Evolutionary conservation across 2,888 invertebrate species (phyloP).

Genomic region (Periphyllus acericola): DNA sequence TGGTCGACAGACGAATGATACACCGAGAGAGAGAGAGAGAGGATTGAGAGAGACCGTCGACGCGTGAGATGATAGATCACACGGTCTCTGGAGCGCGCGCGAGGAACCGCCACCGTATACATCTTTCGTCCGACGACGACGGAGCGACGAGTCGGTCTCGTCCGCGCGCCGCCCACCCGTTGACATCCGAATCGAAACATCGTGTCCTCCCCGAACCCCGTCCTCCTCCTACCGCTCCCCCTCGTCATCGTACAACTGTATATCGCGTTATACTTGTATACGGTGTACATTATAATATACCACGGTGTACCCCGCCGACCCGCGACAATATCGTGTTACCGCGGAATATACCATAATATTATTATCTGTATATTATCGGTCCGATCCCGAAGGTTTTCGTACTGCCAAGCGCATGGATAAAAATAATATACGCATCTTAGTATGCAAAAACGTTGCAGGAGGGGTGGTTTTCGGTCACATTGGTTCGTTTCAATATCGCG

Average conservation of each 20-base stretch:
- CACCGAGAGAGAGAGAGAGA: not conserved
- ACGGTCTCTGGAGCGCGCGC: slow-evolving; percentile 18
- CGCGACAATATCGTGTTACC: not conserved
- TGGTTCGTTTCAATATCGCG: not conserved
- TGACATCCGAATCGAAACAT: slow-evolving; percentile 21
- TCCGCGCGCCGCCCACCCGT: not conserved
- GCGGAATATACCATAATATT: not conserved
- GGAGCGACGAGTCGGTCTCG: too few species aligned
- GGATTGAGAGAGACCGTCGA: not conserved
- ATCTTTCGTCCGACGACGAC: too few species aligned
- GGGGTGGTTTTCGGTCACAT: not conserved
- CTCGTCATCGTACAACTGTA: not conserved
- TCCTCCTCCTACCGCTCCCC: not conserved
- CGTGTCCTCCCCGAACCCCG: not conserved
- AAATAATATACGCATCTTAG: too few species aligned
- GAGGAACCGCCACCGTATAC: not conserved
- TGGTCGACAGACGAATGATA: not conserved
- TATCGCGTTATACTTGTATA: not conserved
- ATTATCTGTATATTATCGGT: not conserved
- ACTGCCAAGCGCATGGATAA: too few species aligned
- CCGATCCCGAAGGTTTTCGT: not conserved
- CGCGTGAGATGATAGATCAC: slow-evolving; percentile 45
- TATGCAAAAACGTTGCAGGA: too few species aligned
- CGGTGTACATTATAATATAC: not conserved
- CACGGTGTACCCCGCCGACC: not conserved